Evolutionary conservation across 2,888 invertebrate genomes (phyloP), one percentile per base, ranked within the genome.

Genomic region (Parnassius apollo): DNA sequence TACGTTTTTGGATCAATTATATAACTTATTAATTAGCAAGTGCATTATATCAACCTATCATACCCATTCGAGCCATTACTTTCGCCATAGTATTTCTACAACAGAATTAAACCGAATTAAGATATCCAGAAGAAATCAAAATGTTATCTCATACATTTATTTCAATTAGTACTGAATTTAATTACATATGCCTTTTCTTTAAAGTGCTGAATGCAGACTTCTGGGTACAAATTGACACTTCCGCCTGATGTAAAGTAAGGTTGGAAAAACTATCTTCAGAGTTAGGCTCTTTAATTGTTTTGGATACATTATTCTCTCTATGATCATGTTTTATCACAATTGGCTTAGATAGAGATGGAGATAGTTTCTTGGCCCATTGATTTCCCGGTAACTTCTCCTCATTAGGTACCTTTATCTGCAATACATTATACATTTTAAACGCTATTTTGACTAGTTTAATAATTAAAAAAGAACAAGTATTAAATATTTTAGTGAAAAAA

Each of bases 201-300:
- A 52, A 13, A 35, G 78, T 69, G 18, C 69, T 77, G 64, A 78
- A 77, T 60, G 86, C 86, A 64, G 80, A 72, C 68, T 85, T 84
- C 66, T 83, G 75, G n/a, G 78, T 86, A 64, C 84, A 87, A 54
- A 87, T 75, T 53, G 88, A 88, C 1, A 88, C 67, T 67, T 88
- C 87, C 59, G 88, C 88, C 69, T 88, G 88, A 46, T 78, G 75
- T 45, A 80, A 75, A 18, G 88, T 72, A 0, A 87, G 74, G 61
- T 85, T 76, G 48, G 73, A 80, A 73, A 85, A 84, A 70, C 87
- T 88, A 45, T 86, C 79, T 64, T 87, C 86, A 63, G 75, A 72
- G 49, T 70, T 71, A 9, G 71, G 67, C 2, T 68, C 49, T n/a
- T 75, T 56, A 25, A 66, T 66, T 65, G 77, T 81, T 58, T 75